Evolutionary conservation across 2,797 vertebrate species (phyloP).

Genomic region (Centropyge bicolor): DNA sequence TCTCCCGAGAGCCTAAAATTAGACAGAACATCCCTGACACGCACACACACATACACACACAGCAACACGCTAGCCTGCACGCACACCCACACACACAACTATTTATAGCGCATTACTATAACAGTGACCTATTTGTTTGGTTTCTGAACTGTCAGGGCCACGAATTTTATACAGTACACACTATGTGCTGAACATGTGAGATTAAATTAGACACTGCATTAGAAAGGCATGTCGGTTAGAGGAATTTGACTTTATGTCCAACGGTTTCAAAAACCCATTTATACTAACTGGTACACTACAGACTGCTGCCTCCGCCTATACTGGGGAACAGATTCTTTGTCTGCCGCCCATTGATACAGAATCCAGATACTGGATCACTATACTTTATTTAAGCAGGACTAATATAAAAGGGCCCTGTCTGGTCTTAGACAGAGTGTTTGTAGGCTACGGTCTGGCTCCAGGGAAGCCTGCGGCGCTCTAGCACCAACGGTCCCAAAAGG

Average conservation of each 20-base stretch:
- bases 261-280: neutral
- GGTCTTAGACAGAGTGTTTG: conserved; percentile 79
- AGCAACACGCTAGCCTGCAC: conserved; percentile 33
- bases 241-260: conserved; percentile 19
- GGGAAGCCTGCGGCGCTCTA: conserved; percentile 83
- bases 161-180: conserved; percentile 37
- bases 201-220: conserved; percentile 44
- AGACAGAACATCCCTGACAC: conserved; percentile 71
- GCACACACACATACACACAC: conserved; percentile 36
- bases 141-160: conserved; percentile 60
- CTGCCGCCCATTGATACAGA: conserved; percentile 40
- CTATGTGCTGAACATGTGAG: conserved; percentile 23
- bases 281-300: conserved; percentile 16
- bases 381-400: conserved; percentile 77
- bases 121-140: conserved; percentile 80
- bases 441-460: conserved; percentile 81
- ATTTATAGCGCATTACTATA: conserved; percentile 78
- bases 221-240: conserved; percentile 15
- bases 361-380: conserved; percentile 63
- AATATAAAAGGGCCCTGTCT: conserved; percentile 77
- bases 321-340: conserved; percentile 44
- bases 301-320: conserved; percentile 26
- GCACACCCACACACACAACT: conserved; percentile 48
- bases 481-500: conserved; percentile 79
- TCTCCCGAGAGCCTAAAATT: conserved; percentile 76